phyloP scores from a whole-genome alignment of 2,797 vertebrate genomes.

The Acanthornis magna region DNA sequence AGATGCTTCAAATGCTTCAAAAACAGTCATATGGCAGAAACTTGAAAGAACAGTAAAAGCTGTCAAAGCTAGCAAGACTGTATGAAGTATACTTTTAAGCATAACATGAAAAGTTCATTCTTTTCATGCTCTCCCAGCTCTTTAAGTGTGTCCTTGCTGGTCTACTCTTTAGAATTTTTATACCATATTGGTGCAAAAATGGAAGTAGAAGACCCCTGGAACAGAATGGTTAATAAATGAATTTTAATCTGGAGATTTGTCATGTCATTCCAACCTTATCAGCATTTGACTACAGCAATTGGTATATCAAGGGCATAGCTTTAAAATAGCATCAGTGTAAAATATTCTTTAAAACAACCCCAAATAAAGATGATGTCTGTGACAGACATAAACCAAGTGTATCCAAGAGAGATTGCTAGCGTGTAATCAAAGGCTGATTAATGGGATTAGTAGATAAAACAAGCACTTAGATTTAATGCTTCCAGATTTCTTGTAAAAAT shows the following conservation, averaged over 20 bases:
- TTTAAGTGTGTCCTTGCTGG: neutral
- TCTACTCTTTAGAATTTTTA: neutral
- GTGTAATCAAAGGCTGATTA: neutral
- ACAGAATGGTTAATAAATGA: neutral
- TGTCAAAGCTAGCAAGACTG: neutral
- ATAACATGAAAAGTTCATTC: neutral
- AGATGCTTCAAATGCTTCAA: neutral
- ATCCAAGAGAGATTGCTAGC: neutral
- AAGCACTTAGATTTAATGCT: neutral
- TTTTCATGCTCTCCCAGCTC: neutral
- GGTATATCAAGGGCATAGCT: neutral
- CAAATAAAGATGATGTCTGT: neutral
- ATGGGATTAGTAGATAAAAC: neutral
- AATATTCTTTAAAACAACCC: neutral
- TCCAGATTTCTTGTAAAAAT: conserved; percentile 28
- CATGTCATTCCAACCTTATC: neutral
- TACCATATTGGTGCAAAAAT: neutral
- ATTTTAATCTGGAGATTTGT: neutral
- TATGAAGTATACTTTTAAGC: neutral
- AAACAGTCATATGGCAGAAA: neutral
- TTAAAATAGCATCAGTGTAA: neutral
- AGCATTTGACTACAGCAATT: neutral
- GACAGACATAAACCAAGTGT: neutral
- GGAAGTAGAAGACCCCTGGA: neutral
- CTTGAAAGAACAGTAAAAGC: neutral